Conservation (phyloP, 2,888 invertebrate genomes). For the Mythimna pallens region DNA sequence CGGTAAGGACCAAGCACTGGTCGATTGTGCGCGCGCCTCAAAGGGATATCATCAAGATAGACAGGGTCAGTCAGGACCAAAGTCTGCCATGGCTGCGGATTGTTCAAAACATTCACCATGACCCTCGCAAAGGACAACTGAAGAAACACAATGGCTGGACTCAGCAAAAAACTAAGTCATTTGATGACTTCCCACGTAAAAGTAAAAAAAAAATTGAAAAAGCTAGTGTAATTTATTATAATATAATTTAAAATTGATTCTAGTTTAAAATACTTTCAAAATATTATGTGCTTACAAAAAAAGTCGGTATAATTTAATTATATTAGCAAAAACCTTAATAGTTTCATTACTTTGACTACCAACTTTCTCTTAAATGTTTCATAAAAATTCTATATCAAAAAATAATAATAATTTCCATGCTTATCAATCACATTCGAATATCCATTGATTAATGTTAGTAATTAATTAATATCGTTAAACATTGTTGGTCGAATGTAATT, state of each 20-base stretch:
- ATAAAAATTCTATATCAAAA: conserved; percentile 23
- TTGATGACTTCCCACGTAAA: too few species aligned
- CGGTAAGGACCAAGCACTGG: too few species aligned
- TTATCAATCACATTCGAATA: conserved; percentile 45
- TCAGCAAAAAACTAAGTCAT: too few species aligned
- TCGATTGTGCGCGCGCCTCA: too few species aligned
- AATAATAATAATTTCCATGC: conserved; percentile 32
- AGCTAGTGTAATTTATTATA: background rate
- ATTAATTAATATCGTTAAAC: conserved; percentile 58
- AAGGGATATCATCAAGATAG: too few species aligned
- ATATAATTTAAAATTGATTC: background rate
- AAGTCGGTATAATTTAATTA: conserved; percentile 30
- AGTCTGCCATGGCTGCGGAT: too few species aligned
- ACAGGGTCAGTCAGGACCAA: too few species aligned
- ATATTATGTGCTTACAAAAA: background rate
- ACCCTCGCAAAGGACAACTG: too few species aligned
- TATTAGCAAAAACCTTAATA: conserved; percentile 13
- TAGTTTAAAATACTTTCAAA: conserved; percentile 5
- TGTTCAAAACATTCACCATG: too few species aligned
- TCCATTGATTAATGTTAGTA: conserved; percentile 48
- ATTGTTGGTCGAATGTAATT: conserved; percentile 46
- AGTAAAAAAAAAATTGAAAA: too few species aligned
- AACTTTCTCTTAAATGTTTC: conserved; percentile 39
- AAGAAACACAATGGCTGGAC: too few species aligned
- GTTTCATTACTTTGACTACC: conserved; percentile 15